Evolutionary conservation across 2,888 invertebrate genomes (phyloP), one percentile per base, ranked within the genome.

Genomic region (Meta bourneti): DNA sequence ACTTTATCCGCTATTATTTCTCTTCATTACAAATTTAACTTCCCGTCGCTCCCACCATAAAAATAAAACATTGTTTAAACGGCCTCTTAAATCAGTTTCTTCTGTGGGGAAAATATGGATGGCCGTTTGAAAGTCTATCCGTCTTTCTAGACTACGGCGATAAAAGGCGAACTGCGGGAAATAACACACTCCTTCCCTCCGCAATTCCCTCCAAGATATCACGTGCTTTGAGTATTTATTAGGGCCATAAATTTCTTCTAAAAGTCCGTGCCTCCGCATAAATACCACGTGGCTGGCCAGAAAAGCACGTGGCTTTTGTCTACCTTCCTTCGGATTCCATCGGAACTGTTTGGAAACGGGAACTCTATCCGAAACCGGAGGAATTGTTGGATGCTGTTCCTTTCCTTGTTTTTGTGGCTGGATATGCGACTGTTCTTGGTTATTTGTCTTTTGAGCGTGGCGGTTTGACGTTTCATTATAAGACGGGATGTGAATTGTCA

Each of bases 161-260:
- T 77, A 89, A 81, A 82, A 82, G 75, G 74, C 52, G 52, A 78
- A 54, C 52, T 74, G n/a, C 72, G 72, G 70, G 82, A 78, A 71
- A 83, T 78, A 83, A 49, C 75, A 70, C 89, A 81, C 75, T 69
- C 61, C 74, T 70, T 77, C 69, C 54, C 70, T 70, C 71, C 71
- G 48, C 83, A 51, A 49, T 51, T 77, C 82, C 20, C 54, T 70
- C 74, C 61, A 52, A 74, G 54, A 82, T 70, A 90, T 86, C 91
- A 91, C 86, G 86, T 87, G 86, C 82, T 77, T 48, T 49, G 86
- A 82, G 86, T 91, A 91, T 91, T 91, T 91, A 91, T 91, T 91
- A 86, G 91, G 86, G 91, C 77, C 77, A 91, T 91, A 91, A 91
- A 91, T 91, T 91, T 91, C 91, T 71, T 90, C 34, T 80, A 11